Conservation (phyloP, 2,113 vertebrate species). For the Erythrolamprus reginae region DNA sequence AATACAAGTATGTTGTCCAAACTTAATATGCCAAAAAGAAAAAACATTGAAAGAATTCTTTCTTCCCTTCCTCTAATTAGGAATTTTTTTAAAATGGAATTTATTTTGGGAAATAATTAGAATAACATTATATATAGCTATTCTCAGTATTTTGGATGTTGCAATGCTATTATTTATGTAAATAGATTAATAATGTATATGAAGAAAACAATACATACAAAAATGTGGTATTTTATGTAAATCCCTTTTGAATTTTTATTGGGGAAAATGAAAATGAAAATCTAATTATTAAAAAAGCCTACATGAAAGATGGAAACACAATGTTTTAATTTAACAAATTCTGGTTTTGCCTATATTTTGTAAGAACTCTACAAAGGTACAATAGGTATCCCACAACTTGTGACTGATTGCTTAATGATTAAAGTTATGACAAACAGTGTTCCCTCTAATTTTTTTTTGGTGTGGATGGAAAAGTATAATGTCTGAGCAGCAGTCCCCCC, state of each 20-base stretch:
- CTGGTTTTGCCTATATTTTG: background rate
- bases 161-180: background rate
- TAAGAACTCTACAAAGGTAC: background rate
- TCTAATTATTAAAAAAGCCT: background rate
- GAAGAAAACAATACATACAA: background rate
- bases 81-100: background rate
- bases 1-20: background rate
- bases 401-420: background rate
- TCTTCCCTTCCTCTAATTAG: background rate
- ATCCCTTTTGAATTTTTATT: background rate
- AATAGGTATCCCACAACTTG: background rate
- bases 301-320: background rate
- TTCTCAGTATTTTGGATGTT: background rate
- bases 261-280: background rate
- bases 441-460: too few species aligned
- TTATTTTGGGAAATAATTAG: background rate
- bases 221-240: background rate
- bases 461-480: too few species aligned
- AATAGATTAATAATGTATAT: background rate
- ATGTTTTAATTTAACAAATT: background rate
- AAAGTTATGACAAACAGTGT: too few species aligned
- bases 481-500: too few species aligned
- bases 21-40: background rate
- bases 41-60: background rate
- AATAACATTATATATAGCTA: background rate